Evolutionary conservation across 2,888 invertebrate genomes (phyloP).

Genomic region (Notocelia uddmanniana): DNA sequence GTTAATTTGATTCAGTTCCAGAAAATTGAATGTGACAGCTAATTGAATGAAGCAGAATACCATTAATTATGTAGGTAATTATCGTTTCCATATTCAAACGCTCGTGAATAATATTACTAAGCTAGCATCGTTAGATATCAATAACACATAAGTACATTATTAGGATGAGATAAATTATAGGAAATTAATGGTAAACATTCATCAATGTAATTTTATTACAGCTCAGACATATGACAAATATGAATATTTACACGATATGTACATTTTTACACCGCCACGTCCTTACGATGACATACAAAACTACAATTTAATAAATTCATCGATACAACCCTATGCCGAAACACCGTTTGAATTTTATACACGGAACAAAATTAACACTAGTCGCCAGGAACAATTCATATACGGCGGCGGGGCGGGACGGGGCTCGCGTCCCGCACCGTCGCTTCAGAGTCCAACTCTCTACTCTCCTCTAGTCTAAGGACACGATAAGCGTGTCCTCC

Average conservation of each 20-base stretch:
- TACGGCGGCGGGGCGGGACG: constrained; percentile 58
- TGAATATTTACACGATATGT: constrained; percentile 84
- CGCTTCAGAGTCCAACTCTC: constrained; percentile 48
- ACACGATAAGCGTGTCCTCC: constrained; percentile 74
- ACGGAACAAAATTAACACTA: constrained; percentile 31
- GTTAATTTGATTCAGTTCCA: neutral
- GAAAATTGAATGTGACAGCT: neutral
- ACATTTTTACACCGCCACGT: constrained; percentile 76
- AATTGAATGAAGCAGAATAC: neutral
- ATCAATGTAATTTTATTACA: constrained; percentile 77
- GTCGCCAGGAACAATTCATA: constrained; percentile 41
- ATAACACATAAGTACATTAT: neutral
- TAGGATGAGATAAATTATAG: neutral
- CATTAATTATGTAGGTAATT: neutral
- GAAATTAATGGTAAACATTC: constrained; percentile 52
- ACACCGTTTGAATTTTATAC: constrained; percentile 54
- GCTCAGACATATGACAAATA: constrained; percentile 75
- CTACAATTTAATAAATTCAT: constrained; percentile 82
- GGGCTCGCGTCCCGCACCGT: constrained; percentile 68
- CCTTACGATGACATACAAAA: constrained; percentile 73
- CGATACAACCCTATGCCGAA: constrained; percentile 76
- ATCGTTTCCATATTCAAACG: neutral
- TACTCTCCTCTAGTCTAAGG: constrained; percentile 68
- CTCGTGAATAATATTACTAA: neutral
- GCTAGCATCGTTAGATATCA: neutral